Base-by-base conservation (phyloP, 2,888 invertebrate genomes). In the Axea sp. region DNA sequence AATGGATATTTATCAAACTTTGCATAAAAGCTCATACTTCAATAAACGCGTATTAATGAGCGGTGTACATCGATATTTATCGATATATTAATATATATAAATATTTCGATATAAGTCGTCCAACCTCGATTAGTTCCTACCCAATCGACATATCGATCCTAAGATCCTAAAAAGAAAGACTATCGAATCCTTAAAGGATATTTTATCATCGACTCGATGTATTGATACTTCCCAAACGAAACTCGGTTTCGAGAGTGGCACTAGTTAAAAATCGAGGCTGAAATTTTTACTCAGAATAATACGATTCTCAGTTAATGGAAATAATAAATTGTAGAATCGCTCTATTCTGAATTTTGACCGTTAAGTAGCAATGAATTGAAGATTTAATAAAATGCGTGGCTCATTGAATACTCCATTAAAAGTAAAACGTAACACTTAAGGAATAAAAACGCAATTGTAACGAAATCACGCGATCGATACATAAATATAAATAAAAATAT, bases 391-490 rank as follows among this genome's bases (percentile, higher is more conserved):
- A 49, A 15, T 41, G 57, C 35, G 71, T 55, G 55, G 71, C 55
- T 71, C 62, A 62, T 71, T 71, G 47, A 62, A 55, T 71, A 71
- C 31, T 55, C 53, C 55, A 47, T 55, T 55, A 55, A 68, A 49
- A 41, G 19, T 69, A 71, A 62, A 68, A 2, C 26, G 26, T 68
- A 65, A 57, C 47, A n/a, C 24, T 45, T 67, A 67, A 67, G 67
- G 35, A 28, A 57, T 41, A 47, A 37, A 47, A 47, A 65, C 7
- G 59, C 68, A 68, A 51, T 33, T 49, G 68, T 68, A 59, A 68
- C 39, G 59, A 68, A 68, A 68, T 68, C 57, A 68, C 68, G 68
- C 68, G 59, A 62, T 55, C 41, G 41, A 71, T 62, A 39, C 39
- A 53, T 47, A 47, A 57, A 39, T 47, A 47, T 35, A 53, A 24